Conservation (phyloP, 2,113 vertebrate genomes). For the Dascyllus trimaculatus region DNA sequence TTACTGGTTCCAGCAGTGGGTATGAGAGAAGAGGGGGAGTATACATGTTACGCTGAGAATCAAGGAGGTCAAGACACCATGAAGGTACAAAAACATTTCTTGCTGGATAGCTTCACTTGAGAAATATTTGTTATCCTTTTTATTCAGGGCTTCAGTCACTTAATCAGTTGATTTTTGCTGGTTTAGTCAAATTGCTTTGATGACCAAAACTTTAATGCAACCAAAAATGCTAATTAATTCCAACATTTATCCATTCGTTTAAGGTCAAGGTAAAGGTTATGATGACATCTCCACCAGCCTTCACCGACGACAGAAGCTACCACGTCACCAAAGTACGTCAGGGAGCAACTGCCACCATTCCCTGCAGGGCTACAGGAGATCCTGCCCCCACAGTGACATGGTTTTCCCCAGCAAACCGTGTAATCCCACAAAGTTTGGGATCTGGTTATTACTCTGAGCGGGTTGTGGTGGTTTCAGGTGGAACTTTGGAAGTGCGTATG, state of each 20-base stretch:
- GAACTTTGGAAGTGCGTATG: constrained; percentile 89
- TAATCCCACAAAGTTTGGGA: constrained; percentile 81
- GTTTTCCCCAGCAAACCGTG: constrained; percentile 86
- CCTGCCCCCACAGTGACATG: constrained; percentile 88
- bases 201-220: not conserved
- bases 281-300: constrained; percentile 82
- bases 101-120: not conserved
- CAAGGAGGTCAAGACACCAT: constrained; percentile 92
- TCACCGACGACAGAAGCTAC: constrained; percentile 78
- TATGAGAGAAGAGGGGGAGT: constrained; percentile 90
- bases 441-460: constrained; percentile 85
- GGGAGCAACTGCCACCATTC: constrained; percentile 82
- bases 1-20: constrained; percentile 91
- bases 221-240: not conserved
- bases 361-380: constrained; percentile 88
- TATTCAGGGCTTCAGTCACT: not conserved
- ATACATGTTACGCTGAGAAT: constrained; percentile 94
- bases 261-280: constrained; percentile 91
- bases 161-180: not conserved
- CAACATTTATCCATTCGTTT: constrained; percentile 6
- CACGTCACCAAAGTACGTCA: constrained; percentile 83
- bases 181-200: not conserved
- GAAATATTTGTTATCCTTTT: not conserved
- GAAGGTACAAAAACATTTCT: constrained; percentile 80
- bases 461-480: constrained; percentile 81